phyloP scores from a whole-genome alignment of 1,140 invertebrate species.

The Whitmania pigra region DNA sequence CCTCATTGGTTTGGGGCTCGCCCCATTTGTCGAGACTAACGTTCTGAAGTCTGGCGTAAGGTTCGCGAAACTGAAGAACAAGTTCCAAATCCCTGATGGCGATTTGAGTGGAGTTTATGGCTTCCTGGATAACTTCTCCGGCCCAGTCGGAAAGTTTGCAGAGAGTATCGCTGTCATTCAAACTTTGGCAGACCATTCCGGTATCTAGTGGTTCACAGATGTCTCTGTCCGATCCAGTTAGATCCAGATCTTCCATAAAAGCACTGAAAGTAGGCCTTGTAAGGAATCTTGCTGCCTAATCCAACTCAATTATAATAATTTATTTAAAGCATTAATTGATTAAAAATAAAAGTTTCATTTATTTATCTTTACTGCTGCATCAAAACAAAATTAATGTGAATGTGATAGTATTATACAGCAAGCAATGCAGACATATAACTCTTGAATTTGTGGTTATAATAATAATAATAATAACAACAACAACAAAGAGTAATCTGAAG shows the following conservation, averaged over 20 bases:
- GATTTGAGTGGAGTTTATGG: slow-evolving; percentile 23
- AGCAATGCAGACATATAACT: no score
- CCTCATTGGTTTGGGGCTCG: no score
- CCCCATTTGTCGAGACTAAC: not conserved
- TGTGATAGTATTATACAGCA: no score
- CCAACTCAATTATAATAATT: no score
- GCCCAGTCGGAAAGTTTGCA: slow-evolving; percentile 24
- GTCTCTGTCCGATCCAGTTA: slow-evolving; percentile 20
- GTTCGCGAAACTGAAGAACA: slow-evolving; percentile 21
- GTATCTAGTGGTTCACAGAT: slow-evolving; percentile 25
- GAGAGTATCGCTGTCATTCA: slow-evolving; percentile 22
- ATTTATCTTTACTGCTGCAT: no score
- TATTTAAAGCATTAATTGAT: no score
- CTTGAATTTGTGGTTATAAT: no score
- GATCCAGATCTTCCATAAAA: slow-evolving; percentile 14
- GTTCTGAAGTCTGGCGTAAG: slow-evolving; percentile 17
- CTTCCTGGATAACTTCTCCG: slow-evolving; percentile 24
- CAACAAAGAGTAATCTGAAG: no score
- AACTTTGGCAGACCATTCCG: slow-evolving; percentile 14
- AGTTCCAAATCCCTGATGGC: slow-evolving; percentile 17
- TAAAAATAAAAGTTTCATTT: no score
- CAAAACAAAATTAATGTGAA: no score
- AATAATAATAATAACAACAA: no score
- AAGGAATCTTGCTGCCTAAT: not conserved
- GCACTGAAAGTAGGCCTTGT: not conserved